These are phyloP conservation scores for Lates japonicus DNA, from an alignment of 2,797 vertebrate species.

Conservation along the genomic window DNA sequence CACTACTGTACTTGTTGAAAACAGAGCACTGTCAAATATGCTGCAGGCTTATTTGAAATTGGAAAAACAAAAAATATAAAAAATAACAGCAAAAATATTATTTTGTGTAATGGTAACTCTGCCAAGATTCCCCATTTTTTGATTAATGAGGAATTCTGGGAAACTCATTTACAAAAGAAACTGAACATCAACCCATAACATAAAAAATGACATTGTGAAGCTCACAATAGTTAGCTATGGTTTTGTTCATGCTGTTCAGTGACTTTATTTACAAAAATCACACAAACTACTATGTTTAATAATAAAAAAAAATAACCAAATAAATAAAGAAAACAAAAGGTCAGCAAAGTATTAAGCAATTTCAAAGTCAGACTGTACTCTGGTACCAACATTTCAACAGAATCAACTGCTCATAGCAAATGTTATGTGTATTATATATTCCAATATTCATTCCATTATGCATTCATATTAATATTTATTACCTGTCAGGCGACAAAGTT, in stretches of 20 bases:
- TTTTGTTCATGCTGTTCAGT: background rate
- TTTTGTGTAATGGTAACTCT: slow-evolving; percentile 21
- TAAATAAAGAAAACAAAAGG: background rate
- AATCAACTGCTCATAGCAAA: slow-evolving; percentile 19
- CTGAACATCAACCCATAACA: slow-evolving; percentile 7
- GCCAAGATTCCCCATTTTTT: slow-evolving; percentile 27
- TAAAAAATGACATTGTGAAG: slow-evolving; percentile 28
- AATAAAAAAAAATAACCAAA: background rate
- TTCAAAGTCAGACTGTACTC: slow-evolving; percentile 33
- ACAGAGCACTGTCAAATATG: slow-evolving; percentile 53
- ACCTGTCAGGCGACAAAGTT: slow-evolving; percentile 42
- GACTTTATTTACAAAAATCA: slow-evolving; percentile 19
- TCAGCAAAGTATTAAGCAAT: slow-evolving; percentile 1
- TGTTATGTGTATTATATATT: slow-evolving; percentile 37
- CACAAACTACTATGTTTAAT: background rate
- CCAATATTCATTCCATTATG: slow-evolving; percentile 40
- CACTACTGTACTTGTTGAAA: slow-evolving; percentile 52
- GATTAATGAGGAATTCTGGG: slow-evolving; percentile 51
- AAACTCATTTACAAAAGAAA: slow-evolving; percentile 44
- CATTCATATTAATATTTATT: slow-evolving; percentile 54
- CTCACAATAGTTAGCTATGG: slow-evolving; percentile 13
- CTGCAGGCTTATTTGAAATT: slow-evolving; percentile 64
- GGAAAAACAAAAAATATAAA: slow-evolving; percentile 5
- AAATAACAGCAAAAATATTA: slow-evolving; percentile 16
- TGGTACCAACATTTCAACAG: slow-evolving; percentile 7